A percentile compares a stretch with the other conserved stretches of the same genome.
These are phyloP conservation scores for Regulus satrapa DNA, from an alignment of 2,113 vertebrate species.

Conservation along the genomic window DNA sequence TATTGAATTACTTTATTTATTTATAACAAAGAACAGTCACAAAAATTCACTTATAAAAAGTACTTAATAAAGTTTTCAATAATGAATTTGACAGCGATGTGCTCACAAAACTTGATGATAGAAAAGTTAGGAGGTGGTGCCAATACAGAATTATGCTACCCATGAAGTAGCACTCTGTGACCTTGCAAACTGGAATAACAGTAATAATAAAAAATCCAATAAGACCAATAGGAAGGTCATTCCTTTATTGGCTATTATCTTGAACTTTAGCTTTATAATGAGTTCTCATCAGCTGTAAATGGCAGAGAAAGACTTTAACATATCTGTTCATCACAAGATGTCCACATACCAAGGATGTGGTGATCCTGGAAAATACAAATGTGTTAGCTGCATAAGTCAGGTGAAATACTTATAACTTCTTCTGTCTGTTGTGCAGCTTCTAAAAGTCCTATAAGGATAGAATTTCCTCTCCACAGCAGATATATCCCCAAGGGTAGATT, in stretches of 20 bases:
- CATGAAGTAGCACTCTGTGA: neutral
- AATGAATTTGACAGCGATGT: neutral
- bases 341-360: neutral
- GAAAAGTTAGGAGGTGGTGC: neutral
- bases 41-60: neutral
- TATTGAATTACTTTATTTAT: neutral
- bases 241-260: neutral
- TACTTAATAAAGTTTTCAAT: neutral
- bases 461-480: neutral
- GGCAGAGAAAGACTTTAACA: neutral
- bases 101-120: rapidly evolving
- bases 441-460: neutral
- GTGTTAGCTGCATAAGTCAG: neutral
- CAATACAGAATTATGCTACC: neutral
- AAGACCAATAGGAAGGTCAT: neutral
- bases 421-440: neutral
- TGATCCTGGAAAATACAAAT: neutral
- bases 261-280: neutral
- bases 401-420: neutral
- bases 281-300: neutral
- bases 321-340: neutral
- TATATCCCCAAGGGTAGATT: neutral
- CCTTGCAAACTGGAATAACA: neutral
- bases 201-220: conserved; percentile 13
- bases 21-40: neutral